Evolutionary conservation across 1,140 invertebrate species (phyloP), one percentile per base, ranked within the genome.

Genomic region (Euura saliciscinereae): DNA sequence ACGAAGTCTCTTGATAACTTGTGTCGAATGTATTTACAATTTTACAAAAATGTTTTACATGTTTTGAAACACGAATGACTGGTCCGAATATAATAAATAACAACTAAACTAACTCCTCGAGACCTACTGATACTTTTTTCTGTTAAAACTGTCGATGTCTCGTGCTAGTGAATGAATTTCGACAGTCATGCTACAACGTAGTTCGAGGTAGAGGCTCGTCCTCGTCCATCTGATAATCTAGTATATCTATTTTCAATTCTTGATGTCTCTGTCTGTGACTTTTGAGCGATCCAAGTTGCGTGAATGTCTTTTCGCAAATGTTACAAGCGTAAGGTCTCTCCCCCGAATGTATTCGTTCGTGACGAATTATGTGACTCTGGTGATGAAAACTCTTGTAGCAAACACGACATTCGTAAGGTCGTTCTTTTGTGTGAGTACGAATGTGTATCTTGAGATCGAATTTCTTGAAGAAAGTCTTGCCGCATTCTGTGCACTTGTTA

Each of bases 321-420:
- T 83, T 74, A 46, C 82, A 86, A 1, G 65, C 65, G 70, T 84
- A 87, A 2, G 81, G 86, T 70, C 79, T 79, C 65, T 85, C 81
- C 3, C 85, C 85, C 4, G 84, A 86, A 71, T 89, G 88, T n/a
- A 86, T 87, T 11, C 85, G 80, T 51, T 85, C 82, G 44, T 88
- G 87, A 7, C 82, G 78, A 71, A 85, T 84, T 6, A 86, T 84
- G 8, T 85, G 84, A 70, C 85, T 86, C 44, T 81, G 79, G 75
- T 86, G 81, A 71, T 83, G 83, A 80, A 91, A 91, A 2, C 84
- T 79, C 71, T 89, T 89, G 1, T 88, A 89, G 76, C 90, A 91
- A 3, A 82, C 79, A 6, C 78, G 83, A 77, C 90, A 91, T 11
- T 85, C 78, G 75, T 88, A 90, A 0, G 90, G 89, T 71, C 88